Percentiles rank a stretch among this genome's conserved stretches.
phyloP scores from a whole-genome alignment of 23 tunicate species.

The Halocynthia aurantium region DNA sequence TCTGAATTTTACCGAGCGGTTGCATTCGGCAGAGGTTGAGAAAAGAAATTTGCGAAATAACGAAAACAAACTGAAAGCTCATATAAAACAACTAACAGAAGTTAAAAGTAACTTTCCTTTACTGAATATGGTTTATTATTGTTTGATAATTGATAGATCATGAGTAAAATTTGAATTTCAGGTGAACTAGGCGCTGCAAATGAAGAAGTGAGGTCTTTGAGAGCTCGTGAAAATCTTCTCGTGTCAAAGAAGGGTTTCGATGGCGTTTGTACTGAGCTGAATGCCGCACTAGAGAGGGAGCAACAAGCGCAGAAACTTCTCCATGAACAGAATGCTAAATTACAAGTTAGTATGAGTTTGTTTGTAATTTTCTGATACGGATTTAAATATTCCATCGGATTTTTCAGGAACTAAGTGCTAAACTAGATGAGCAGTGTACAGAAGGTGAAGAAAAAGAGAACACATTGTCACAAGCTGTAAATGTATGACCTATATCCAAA shows the following conservation, averaged over 20 bases:
- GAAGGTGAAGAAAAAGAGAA: conserved; percentile 62
- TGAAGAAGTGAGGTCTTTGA: conserved; percentile 35
- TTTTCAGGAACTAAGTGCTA: conserved; percentile 47
- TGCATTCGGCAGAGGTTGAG: conserved; percentile 84
- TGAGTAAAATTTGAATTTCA: conserved; percentile 5
- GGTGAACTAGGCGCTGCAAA: conserved; percentile 31
- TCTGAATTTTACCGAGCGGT: conserved; percentile 77
- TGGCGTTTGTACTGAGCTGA: conserved; percentile 65
- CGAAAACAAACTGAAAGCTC: conserved; percentile 34
- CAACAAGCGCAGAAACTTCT: conserved; percentile 66
- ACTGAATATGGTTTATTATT: conserved; percentile 4
- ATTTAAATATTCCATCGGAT: not conserved
- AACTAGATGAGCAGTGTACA: conserved; percentile 63
- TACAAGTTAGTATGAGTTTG: conserved; percentile 30
- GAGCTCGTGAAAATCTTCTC: conserved; percentile 43
- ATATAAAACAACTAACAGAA: conserved; percentile 30
- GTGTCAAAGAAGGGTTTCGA: conserved; percentile 59
- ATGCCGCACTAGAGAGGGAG: conserved; percentile 71
- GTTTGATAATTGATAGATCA: not conserved
- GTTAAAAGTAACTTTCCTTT: conserved; percentile 22
- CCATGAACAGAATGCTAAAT: conserved; percentile 68
- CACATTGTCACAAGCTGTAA: conserved; percentile 65
- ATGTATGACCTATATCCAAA: conserved; percentile 25
- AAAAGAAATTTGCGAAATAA: conserved; percentile 59
- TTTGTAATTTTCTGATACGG: not conserved